phyloP scores from a whole-genome alignment of 2,113 vertebrate species.

The Cettia cetti region DNA sequence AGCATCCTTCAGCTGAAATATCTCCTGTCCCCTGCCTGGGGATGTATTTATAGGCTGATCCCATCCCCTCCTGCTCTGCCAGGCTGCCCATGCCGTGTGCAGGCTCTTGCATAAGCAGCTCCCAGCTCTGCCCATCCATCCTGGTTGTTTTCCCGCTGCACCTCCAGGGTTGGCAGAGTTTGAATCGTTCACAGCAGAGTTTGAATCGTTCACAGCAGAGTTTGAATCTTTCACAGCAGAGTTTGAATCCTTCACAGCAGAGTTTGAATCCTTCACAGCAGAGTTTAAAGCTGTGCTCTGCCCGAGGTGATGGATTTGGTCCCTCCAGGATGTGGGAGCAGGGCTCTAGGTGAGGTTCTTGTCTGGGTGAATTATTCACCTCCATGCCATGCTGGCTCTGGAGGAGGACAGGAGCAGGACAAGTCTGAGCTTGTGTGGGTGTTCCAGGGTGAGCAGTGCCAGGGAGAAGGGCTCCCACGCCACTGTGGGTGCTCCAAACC shows the following conservation, averaged over 20 bases:
- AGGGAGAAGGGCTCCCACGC: accelerated
- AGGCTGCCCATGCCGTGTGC: not conserved
- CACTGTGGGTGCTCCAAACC: accelerated
- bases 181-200: not conserved
- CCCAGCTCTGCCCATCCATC: not conserved
- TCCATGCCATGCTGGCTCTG: accelerated
- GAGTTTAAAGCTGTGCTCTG: not conserved
- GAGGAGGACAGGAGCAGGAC: not conserved
- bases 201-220: not conserved
- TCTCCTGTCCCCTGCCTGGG: not conserved
- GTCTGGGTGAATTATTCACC: not conserved
- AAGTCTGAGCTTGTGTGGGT: not conserved
- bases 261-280: not conserved
- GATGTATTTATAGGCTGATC: not conserved
- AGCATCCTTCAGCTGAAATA: not conserved
- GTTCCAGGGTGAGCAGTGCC: not conserved
- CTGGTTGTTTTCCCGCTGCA: not conserved
- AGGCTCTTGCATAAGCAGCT: not conserved
- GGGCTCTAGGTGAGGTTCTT: not conserved
- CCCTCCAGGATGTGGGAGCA: accelerated
- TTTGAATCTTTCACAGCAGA: not conserved
- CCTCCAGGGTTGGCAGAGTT: not conserved
- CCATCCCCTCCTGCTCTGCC: not conserved
- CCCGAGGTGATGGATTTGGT: not conserved
- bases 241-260: not conserved